A percentile compares a stretch with the other conserved stretches of the same genome.
These are phyloP conservation scores for Porites evermanni DNA, from an alignment of 92 coral and sea anemone species.

Conservation along the genomic window DNA sequence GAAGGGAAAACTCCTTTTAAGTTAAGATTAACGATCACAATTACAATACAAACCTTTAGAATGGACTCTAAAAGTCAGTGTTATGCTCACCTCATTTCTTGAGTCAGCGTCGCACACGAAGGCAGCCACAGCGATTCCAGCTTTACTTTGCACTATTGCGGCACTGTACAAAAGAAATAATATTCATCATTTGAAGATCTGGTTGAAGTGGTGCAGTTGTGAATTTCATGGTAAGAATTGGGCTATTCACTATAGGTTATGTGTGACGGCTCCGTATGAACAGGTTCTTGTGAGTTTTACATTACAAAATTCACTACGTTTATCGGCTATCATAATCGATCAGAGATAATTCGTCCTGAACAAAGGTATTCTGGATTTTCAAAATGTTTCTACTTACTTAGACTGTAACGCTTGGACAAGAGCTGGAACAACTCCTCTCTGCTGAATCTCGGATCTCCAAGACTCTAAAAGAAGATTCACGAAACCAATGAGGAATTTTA, in stretches of 20 bases:
- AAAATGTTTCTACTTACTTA: constrained; percentile 53
- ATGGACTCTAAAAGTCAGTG: background rate
- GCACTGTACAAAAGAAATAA: constrained; percentile 60
- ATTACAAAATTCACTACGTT: background rate
- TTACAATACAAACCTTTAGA: background rate
- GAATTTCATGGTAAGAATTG: too few species aligned
- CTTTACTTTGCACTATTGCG: constrained; percentile 94
- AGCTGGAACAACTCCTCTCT: constrained; percentile 80
- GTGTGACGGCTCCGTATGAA: too few species aligned
- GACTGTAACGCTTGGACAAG: constrained; percentile 86
- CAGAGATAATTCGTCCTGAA: too few species aligned
- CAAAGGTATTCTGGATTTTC: too few species aligned
- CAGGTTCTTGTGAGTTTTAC: too few species aligned
- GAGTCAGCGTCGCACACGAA: constrained; percentile 95
- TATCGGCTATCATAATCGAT: background rate
- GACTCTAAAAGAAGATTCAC: constrained; percentile 54
- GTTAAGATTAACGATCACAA: too few species aligned
- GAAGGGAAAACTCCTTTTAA: too few species aligned
- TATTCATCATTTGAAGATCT: too few species aligned
- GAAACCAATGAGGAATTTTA: background rate
- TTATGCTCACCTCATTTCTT: constrained; percentile 73
- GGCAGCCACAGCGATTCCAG: constrained; percentile 91
- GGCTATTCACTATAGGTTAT: too few species aligned
- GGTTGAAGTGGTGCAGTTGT: too few species aligned
- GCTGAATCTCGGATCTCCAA: constrained; percentile 86